These are phyloP conservation scores for Tetanocera ferruginea DNA, from an alignment of 2,888 invertebrate genomes.

Conservation along the genomic window DNA sequence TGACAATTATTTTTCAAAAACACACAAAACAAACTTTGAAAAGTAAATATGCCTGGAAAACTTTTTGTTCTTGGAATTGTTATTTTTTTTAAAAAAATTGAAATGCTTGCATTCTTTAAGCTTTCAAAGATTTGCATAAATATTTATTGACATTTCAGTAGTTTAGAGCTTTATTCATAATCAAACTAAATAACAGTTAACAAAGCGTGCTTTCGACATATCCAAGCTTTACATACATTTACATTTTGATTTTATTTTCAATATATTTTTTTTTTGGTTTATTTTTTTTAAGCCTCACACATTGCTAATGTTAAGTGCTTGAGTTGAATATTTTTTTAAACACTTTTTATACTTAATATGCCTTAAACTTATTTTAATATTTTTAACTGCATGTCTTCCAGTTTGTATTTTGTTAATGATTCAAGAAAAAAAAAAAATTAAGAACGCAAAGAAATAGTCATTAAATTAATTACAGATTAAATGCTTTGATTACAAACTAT, in stretches of 20 bases:
- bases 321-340: background rate
- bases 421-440: background rate
- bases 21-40: background rate
- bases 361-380: background rate
- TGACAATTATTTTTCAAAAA: constrained; percentile 48
- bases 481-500: background rate
- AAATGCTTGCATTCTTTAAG: constrained; percentile 10
- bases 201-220: constrained; percentile 31
- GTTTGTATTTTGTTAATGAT: background rate
- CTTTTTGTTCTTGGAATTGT: constrained; percentile 52
- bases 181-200: constrained; percentile 15
- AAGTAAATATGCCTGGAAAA: constrained; percentile 48
- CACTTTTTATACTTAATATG: background rate
- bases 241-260: background rate
- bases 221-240: background rate
- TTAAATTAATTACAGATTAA: background rate
- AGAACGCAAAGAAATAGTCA: background rate
- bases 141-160: constrained; percentile 10
- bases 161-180: constrained; percentile 27
- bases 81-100: background rate
- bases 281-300: background rate
- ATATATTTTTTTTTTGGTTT: too few species aligned
- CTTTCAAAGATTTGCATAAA: constrained; percentile 6
- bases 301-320: background rate
- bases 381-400: constrained; percentile 4